Evolutionary conservation across 2,888 invertebrate species (phyloP).

Genomic region (Pterostichus madidus): DNA sequence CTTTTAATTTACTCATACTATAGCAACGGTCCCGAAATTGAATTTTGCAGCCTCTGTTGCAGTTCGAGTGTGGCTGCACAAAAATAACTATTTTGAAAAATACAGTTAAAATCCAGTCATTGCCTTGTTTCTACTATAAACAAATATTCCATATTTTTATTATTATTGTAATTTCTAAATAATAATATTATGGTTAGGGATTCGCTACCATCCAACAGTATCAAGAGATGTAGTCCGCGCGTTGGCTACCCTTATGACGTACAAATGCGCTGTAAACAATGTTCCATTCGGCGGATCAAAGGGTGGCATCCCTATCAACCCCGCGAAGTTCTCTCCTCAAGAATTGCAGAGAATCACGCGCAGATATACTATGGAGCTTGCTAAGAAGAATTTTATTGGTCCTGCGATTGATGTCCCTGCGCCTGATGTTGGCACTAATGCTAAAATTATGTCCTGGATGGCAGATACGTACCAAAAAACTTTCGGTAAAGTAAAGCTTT

Average conservation of each 20-base stretch:
- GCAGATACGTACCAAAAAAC: slow-evolving; percentile 90
- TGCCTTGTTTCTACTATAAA: too few species aligned
- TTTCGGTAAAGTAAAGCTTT: slow-evolving; percentile 75
- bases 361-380: slow-evolving; percentile 73
- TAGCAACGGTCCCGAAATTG: too few species aligned
- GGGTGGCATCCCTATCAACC: slow-evolving; percentile 87
- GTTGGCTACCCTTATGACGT: slow-evolving; percentile 90
- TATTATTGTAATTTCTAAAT: too few species aligned
- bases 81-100: too few species aligned
- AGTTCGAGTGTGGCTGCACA: too few species aligned
- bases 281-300: slow-evolving; percentile 90
- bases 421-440: slow-evolving; percentile 89
- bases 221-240: slow-evolving; percentile 88
- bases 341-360: slow-evolving; percentile 89
- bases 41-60: too few species aligned
- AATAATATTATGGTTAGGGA: slow-evolving; percentile 77
- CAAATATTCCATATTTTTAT: too few species aligned
- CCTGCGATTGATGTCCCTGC: slow-evolving; percentile 91
- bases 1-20: too few species aligned
- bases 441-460: slow-evolving; percentile 90
- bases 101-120: too few species aligned
- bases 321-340: slow-evolving; percentile 83
- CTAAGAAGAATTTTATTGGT: slow-evolving; percentile 88
- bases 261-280: slow-evolving; percentile 89
- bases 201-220: slow-evolving; percentile 84